phyloP scores from a whole-genome alignment of 2,888 invertebrate species.

The Parelbella ahira region DNA sequence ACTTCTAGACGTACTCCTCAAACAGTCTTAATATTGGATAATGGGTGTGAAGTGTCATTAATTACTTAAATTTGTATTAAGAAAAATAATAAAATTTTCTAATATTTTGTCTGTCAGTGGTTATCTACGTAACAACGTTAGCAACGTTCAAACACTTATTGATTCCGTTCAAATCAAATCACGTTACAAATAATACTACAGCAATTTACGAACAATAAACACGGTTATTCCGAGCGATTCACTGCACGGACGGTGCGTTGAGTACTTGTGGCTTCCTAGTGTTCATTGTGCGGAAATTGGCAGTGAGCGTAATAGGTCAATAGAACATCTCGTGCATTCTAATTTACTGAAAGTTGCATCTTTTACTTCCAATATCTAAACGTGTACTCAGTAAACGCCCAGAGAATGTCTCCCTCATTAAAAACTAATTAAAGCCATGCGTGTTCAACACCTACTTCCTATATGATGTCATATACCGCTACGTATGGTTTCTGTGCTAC shows the following conservation, averaged over 20 bases:
- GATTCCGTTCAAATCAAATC: conserved; percentile 5
- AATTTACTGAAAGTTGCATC: conserved; percentile 38
- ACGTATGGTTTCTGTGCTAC: conserved; percentile 2
- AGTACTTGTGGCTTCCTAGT: conserved; percentile 16
- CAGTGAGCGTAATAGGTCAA: conserved; percentile 21
- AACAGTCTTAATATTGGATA: too few species aligned
- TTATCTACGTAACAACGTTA: too few species aligned
- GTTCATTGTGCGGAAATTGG: conserved; percentile 23
- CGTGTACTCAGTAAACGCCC: not conserved
- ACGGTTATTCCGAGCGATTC: conserved; percentile 17
- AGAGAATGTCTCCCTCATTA: conserved; percentile 36
- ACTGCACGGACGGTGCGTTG: conserved; percentile 10
- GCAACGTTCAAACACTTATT: too few species aligned
- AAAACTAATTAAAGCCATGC: conserved; percentile 38
- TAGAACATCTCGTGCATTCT: conserved; percentile 33
- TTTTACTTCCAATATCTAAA: conserved; percentile 10
- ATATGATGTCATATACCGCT: conserved; percentile 29
- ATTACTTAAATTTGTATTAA: too few species aligned
- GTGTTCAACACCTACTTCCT: conserved; percentile 27
- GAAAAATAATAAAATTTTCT: too few species aligned
- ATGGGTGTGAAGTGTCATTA: too few species aligned
- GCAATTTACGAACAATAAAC: conserved; percentile 19
- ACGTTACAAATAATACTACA: conserved; percentile 13
- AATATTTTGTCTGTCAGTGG: too few species aligned
- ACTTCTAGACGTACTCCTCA: too few species aligned